A percentile compares a stretch with the other conserved stretches of the same genome.
Conservation (phyloP, 2,888 invertebrate genomes). For the Machimus atricapillus region DNA sequence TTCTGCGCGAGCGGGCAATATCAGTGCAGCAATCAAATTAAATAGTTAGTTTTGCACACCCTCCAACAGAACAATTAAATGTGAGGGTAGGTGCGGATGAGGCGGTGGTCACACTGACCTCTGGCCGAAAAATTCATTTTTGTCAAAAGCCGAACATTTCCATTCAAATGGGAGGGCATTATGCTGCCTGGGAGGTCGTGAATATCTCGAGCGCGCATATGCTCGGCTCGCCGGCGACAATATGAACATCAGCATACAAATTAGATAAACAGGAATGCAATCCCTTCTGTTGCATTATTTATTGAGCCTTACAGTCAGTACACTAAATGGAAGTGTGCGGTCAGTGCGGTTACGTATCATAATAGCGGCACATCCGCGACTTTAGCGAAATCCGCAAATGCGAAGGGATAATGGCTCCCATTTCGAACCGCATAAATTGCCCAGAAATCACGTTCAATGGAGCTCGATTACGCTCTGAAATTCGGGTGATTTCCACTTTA, state of each 20-base stretch:
- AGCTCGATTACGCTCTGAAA: background rate
- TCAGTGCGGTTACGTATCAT: background rate
- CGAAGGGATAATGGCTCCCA: background rate
- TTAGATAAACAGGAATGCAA: constrained; percentile 16
- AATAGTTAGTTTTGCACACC: background rate
- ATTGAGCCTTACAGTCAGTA: background rate
- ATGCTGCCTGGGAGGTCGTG: background rate
- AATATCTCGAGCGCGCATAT: background rate
- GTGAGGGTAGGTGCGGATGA: background rate
- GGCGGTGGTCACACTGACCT: background rate
- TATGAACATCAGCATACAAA: constrained; percentile 2
- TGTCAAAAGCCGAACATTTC: background rate
- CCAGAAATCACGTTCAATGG: background rate
- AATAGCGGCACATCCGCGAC: background rate
- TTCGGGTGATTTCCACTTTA: background rate
- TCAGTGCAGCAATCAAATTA: background rate
- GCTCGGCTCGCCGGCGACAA: background rate
- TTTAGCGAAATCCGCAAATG: background rate
- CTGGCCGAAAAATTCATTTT: background rate
- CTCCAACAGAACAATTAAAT: background rate
- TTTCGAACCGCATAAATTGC: background rate
- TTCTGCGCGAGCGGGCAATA: background rate
- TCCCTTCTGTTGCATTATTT: background rate
- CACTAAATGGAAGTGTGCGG: background rate
- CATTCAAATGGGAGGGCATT: background rate